A percentile compares a stretch with the other conserved stretches of the same genome.
Conservation (phyloP, 2,797 vertebrate genomes). For the Gorsachius magnificus region DNA sequence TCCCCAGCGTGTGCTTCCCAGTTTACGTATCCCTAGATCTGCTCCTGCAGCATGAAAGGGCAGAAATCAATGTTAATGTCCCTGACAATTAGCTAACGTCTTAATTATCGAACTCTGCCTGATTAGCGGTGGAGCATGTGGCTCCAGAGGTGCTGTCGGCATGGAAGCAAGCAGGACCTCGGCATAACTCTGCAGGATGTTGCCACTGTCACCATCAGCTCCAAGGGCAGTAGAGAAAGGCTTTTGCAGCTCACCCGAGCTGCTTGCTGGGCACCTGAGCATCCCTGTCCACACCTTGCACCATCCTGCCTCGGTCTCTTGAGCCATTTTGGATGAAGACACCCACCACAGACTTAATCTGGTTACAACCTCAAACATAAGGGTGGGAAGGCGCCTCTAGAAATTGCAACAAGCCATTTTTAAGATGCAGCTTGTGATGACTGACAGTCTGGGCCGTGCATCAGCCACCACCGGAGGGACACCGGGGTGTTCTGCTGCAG, state of each 20-base stretch:
- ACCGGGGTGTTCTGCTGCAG: background rate
- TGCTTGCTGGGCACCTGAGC: background rate
- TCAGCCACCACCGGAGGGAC: background rate
- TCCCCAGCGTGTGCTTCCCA: fast-evolving
- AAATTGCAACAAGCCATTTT: background rate
- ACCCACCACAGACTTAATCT: fast-evolving
- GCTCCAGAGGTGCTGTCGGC: background rate
- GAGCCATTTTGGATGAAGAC: background rate
- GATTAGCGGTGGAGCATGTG: background rate
- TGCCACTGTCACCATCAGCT: background rate
- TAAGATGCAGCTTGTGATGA: fast-evolving
- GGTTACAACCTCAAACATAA: background rate
- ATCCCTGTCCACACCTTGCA: background rate
- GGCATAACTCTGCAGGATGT: background rate
- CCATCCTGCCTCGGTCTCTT: background rate
- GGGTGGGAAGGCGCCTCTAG: background rate
- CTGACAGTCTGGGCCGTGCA: background rate
- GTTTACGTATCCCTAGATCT: background rate
- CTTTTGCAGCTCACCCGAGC: background rate
- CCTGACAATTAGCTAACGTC: slow-evolving; percentile 74
- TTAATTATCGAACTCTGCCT: slow-evolving; percentile 65
- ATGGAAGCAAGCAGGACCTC: background rate
- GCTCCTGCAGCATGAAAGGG: slow-evolving; percentile 48
- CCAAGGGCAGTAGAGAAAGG: background rate
- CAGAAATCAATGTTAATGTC: slow-evolving; percentile 74